phyloP scores from a whole-genome alignment of 1,140 invertebrate genomes.

The Procambarus clarkii region DNA sequence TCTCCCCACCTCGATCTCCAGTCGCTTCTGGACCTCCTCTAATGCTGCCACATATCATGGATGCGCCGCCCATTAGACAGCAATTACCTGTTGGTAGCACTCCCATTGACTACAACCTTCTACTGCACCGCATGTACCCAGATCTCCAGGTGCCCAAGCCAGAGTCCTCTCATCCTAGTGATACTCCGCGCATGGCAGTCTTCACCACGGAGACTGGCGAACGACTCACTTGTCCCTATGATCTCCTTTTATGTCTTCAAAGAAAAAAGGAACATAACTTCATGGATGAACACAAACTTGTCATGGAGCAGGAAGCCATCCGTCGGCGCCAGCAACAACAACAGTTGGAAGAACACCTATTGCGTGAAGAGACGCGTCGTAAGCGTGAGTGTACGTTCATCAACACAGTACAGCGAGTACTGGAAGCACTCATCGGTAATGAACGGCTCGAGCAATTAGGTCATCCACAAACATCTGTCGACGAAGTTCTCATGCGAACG shows the following conservation, averaged over 20 bases:
- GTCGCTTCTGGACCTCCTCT: conserved; percentile 60
- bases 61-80: conserved; percentile 9
- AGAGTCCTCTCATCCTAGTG: conserved; percentile 1
- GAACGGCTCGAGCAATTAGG: conserved; percentile 63
- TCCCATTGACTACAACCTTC: conserved; percentile 45
- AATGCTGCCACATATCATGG: conserved; percentile 47
- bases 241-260: conserved; percentile 52
- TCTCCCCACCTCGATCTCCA: conserved; percentile 67
- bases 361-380: conserved; percentile 39
- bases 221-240: conserved; percentile 62
- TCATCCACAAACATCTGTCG: conserved; percentile 61
- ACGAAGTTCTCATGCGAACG: conserved; percentile 69
- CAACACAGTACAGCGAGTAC: conserved; percentile 57
- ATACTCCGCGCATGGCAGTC: conserved; percentile 46
- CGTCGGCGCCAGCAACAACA: conserved; percentile 54
- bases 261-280: conserved; percentile 27
- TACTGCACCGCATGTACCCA: conserved; percentile 48
- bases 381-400: conserved; percentile 44
- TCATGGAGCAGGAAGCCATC: conserved; percentile 36
- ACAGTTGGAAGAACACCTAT: conserved; percentile 61
- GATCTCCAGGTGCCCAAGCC: conserved; percentile 10
- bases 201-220: conserved; percentile 69
- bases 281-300: conserved; percentile 8
- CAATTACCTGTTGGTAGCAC: neutral
- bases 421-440: conserved; percentile 62